Conservation (phyloP, 2,113 vertebrate genomes). For the Sporophila hypoxantha region DNA sequence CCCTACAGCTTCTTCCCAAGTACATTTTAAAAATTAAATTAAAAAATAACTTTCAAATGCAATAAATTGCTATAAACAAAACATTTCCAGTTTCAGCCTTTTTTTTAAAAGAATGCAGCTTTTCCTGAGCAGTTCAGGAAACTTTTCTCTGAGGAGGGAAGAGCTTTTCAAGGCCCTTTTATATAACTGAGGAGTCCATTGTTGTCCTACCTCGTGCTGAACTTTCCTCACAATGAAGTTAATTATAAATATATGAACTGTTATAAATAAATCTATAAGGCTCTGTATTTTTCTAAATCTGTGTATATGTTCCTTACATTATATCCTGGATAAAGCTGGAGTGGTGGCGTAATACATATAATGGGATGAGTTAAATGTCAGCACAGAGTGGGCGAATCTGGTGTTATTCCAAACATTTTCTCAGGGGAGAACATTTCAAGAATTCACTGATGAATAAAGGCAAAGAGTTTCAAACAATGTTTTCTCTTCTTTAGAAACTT, state of each 20-base stretch:
- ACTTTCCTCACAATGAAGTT: neutral
- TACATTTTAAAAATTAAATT: neutral
- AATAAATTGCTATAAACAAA: neutral
- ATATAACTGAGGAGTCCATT: neutral
- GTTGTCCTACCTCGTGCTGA: neutral
- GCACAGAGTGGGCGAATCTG: conserved; percentile 42
- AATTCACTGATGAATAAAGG: conserved; percentile 1
- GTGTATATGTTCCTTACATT: conserved; percentile 17
- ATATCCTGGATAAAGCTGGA: neutral
- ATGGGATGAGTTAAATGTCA: conserved; percentile 54
- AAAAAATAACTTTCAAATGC: neutral
- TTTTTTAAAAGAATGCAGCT: neutral
- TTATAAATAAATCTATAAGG: neutral
- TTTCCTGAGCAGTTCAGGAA: neutral
- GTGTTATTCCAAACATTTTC: conserved; percentile 32
- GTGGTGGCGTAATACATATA: neutral
- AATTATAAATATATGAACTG: conserved; percentile 12
- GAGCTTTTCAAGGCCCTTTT: neutral
- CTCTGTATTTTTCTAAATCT: conserved; percentile 9
- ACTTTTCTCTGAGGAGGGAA: neutral
- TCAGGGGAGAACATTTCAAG: neutral
- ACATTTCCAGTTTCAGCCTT: neutral
- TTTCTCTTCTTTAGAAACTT: neutral
- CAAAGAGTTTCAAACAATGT: neutral
- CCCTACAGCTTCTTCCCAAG: neutral